Evolutionary conservation across 2,888 invertebrate species (phyloP).

Genomic region (Lasioglossum oenotherae): DNA sequence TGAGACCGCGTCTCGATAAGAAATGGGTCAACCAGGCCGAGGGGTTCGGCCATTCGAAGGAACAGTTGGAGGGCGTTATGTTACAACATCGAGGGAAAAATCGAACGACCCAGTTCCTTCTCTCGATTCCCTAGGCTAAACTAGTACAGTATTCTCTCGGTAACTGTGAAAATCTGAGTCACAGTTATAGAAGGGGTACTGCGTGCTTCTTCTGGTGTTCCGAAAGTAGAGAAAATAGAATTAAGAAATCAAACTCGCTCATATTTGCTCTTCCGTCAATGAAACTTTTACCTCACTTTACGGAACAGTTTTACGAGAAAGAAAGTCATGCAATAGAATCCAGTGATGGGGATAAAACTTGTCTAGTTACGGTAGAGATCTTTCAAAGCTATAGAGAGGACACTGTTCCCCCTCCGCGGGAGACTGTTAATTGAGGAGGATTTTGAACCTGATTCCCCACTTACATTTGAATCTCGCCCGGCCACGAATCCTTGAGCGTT

Average conservation of each 20-base stretch:
- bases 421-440: not conserved
- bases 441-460: not conserved
- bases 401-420: not conserved
- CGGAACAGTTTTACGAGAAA: no score
- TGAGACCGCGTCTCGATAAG: not conserved
- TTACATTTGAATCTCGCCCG: not conserved
- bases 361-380: no score
- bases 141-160: not conserved
- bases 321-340: no score
- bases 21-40: conserved; percentile 10
- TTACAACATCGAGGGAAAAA: conserved; percentile 26
- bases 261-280: not conserved
- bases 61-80: not conserved
- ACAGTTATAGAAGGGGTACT: no score
- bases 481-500: not conserved
- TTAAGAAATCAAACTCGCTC: no score
- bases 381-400: no score
- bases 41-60: conserved; percentile 1
- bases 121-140: not conserved
- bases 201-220: no score
- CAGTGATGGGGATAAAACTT: no score
- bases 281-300: not conserved
- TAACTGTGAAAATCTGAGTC: no score
- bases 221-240: no score
- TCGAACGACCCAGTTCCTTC: conserved; percentile 47